Evolutionary conservation across 2,113 vertebrate genomes (phyloP).

Genomic region (Brachirus orientalis): DNA sequence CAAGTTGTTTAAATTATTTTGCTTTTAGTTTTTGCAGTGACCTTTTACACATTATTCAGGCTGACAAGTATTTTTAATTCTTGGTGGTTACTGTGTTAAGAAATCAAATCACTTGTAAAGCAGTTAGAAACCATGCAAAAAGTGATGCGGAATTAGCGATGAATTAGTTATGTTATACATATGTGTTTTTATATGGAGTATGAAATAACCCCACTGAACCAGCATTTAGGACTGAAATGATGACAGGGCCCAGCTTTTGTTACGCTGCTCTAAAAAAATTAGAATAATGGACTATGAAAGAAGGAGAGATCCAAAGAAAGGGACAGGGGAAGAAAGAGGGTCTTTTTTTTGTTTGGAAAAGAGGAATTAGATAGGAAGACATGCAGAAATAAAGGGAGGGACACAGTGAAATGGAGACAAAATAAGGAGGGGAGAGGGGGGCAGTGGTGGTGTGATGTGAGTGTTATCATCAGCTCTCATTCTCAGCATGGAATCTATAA

Average conservation of each 20-base stretch:
- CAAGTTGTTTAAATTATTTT: slow-evolving; percentile 41
- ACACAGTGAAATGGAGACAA: slow-evolving; percentile 67
- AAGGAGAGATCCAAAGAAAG: slow-evolving; percentile 62
- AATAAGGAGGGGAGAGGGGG: slow-evolving; percentile 60
- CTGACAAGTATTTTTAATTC: slow-evolving; percentile 10
- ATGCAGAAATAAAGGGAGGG: slow-evolving; percentile 60
- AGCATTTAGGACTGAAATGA: slow-evolving; percentile 54
- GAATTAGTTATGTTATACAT: background rate
- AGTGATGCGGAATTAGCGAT: background rate
- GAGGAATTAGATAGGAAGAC: slow-evolving; percentile 71
- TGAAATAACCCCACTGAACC: slow-evolving; percentile 50
- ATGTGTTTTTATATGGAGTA: background rate
- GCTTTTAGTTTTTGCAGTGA: slow-evolving; percentile 41
- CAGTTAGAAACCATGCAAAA: background rate
- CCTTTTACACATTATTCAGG: slow-evolving; percentile 10
- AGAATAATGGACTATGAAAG: slow-evolving; percentile 70
- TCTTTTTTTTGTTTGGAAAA: slow-evolving; percentile 42
- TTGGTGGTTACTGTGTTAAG: background rate
- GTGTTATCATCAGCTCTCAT: slow-evolving; percentile 84
- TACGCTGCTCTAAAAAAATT: slow-evolving; percentile 68
- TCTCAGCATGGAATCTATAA: slow-evolving; percentile 86
- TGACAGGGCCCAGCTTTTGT: slow-evolving; percentile 57
- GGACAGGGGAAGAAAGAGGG: slow-evolving; percentile 52
- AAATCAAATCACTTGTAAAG: background rate
- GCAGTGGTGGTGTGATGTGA: slow-evolving; percentile 74